Evolutionary conservation across 1,140 invertebrate genomes (phyloP).

Genomic region (Drosophila nigrodunni): DNA sequence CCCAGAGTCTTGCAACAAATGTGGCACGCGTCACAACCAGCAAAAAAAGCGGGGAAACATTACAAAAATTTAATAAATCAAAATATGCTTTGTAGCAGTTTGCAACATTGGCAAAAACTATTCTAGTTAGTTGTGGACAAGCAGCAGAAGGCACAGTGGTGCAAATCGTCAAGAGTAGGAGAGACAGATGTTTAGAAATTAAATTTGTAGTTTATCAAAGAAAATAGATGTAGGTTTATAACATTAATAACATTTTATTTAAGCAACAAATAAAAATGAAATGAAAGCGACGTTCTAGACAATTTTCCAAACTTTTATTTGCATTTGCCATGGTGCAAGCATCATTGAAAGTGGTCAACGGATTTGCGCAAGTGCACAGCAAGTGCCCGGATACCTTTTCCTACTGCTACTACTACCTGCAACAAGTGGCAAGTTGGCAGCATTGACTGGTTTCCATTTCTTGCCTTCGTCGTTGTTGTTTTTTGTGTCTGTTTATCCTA

Average conservation of each 20-base stretch:
- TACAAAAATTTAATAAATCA: slow-evolving; percentile 1
- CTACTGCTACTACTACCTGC: background rate
- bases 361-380: slow-evolving; percentile 46
- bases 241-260: no score
- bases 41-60: background rate
- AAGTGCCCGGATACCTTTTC: slow-evolving; percentile 16
- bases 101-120: slow-evolving; percentile 6
- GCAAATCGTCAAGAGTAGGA: no score
- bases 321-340: background rate
- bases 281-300: no score
- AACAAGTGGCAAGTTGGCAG: slow-evolving; percentile 24
- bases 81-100: slow-evolving; percentile 2
- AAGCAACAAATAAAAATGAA: no score
- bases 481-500: slow-evolving; percentile 37
- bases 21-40: slow-evolving; percentile 47
- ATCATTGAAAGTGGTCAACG: slow-evolving; percentile 35
- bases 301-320: no score
- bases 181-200: no score
- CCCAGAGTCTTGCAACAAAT: slow-evolving; percentile 27
- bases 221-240: no score
- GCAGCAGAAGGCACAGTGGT: background rate
- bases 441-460: slow-evolving; percentile 54
- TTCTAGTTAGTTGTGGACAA: background rate
- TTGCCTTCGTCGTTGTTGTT: slow-evolving; percentile 1
- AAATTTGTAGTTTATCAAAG: no score